Conservation (phyloP, 2,888 invertebrate species). For the Hypercompe scribonia region DNA sequence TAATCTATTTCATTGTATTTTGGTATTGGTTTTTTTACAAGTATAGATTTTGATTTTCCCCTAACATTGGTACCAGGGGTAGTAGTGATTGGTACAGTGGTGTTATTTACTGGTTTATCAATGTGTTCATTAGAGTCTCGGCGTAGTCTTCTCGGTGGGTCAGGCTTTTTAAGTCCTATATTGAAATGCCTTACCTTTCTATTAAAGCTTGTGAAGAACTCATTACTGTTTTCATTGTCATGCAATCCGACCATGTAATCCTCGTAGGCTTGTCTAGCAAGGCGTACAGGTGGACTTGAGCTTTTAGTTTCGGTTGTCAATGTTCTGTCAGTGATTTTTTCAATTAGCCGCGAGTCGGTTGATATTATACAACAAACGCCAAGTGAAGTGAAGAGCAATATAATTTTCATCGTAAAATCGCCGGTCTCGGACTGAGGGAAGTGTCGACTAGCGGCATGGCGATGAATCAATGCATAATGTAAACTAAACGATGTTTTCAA, state of each 20-base stretch:
- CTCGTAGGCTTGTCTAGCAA: constrained; percentile 47
- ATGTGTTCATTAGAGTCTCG: constrained; percentile 48
- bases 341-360: constrained; percentile 58
- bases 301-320: constrained; percentile 48
- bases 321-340: constrained; percentile 57
- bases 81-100: constrained; percentile 4
- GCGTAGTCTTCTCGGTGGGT: constrained; percentile 27
- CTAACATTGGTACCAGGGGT: background rate
- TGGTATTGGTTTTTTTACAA: constrained; percentile 75
- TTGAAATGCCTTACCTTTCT: constrained; percentile 47
- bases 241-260: constrained; percentile 53
- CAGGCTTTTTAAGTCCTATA: constrained; percentile 20
- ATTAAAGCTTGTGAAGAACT: constrained; percentile 43
- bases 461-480: constrained; percentile 64
- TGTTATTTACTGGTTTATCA: constrained; percentile 31
- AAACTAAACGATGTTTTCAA: constrained; percentile 70
- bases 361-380: constrained; percentile 43
- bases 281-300: constrained; percentile 50
- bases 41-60: constrained; percentile 42
- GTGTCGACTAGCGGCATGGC: constrained; percentile 61
- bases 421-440: constrained; percentile 45
- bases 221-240: constrained; percentile 47
- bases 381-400: constrained; percentile 51
- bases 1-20: constrained; percentile 71
- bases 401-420: constrained; percentile 60